Percentiles rank a stretch among this genome's conserved stretches.
Conservation (phyloP, 2,113 vertebrate genomes). For the Genyomyrus donnyi region DNA sequence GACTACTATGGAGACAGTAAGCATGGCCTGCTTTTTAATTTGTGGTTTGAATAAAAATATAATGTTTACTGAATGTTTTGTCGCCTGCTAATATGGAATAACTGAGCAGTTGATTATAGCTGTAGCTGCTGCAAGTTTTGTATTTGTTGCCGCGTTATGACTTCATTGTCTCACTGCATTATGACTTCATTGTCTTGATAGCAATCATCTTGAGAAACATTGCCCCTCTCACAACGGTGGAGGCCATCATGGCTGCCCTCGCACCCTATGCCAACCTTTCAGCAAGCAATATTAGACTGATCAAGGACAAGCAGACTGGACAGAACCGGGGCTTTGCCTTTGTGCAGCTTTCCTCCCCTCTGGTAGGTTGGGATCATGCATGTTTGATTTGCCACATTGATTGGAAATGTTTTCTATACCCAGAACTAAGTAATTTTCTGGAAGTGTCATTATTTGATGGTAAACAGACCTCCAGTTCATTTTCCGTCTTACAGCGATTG, state of each 20-base stretch:
- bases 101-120: not conserved
- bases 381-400: not conserved
- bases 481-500: not conserved
- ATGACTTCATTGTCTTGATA: slow-evolving; percentile 37
- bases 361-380: slow-evolving; percentile 60
- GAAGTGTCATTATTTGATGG: not conserved
- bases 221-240: slow-evolving; percentile 83
- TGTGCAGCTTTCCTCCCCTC: slow-evolving; percentile 90
- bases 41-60: not conserved
- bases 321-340: slow-evolving; percentile 96
- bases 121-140: not conserved
- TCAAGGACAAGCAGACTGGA: slow-evolving; percentile 97
- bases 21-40: slow-evolving; percentile 32
- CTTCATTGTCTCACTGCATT: not conserved
- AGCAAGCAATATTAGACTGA: slow-evolving; percentile 91
- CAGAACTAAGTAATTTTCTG: not conserved
- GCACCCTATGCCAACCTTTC: slow-evolving; percentile 92
- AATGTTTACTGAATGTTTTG: not conserved
- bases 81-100: not conserved
- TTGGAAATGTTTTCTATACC: not conserved
- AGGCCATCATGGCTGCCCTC: slow-evolving; percentile 85
- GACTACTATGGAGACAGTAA: slow-evolving; percentile 98
- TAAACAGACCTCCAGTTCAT: not conserved
- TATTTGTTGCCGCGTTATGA: not conserved
- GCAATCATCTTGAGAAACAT: slow-evolving; percentile 97